Percentiles rank a stretch among this genome's conserved stretches.
Evolutionary conservation across 2,888 invertebrate species (phyloP).

Genomic region (Andrena haemorrhoa): DNA sequence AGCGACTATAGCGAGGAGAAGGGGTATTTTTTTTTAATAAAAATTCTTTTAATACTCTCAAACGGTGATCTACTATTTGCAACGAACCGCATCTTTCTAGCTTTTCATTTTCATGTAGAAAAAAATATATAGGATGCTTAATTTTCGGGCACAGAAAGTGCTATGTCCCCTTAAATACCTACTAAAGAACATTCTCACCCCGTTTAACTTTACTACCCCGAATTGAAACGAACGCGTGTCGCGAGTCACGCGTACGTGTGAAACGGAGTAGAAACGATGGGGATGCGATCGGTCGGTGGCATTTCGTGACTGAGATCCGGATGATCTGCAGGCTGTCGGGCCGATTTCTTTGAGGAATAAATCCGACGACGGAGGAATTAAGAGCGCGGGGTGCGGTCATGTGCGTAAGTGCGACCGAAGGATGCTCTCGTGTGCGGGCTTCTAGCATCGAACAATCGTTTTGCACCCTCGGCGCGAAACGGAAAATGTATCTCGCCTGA

Average conservation of each 20-base stretch:
- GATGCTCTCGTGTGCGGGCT: slow-evolving; percentile 64
- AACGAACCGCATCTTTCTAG: no score
- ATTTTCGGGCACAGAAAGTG: not conserved
- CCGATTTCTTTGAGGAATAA: slow-evolving; percentile 57
- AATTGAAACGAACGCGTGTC: not conserved
- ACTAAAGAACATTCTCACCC: not conserved
- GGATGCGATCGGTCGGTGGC: slow-evolving; percentile 45
- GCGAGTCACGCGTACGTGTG: slow-evolving; percentile 28
- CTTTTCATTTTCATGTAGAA: no score
- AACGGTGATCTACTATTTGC: no score
- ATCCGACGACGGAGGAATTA: slow-evolving; percentile 53
- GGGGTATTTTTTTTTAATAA: no score
- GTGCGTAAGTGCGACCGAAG: slow-evolving; percentile 66
- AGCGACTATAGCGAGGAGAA: no score
- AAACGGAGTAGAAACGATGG: slow-evolving; percentile 46
- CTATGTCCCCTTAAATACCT: not conserved
- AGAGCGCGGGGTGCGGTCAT: slow-evolving; percentile 51
- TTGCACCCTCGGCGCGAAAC: slow-evolving; percentile 79
- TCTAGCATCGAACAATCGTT: slow-evolving; percentile 77
- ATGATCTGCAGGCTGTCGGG: slow-evolving; percentile 46
- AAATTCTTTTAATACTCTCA: no score
- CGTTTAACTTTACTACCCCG: not conserved
- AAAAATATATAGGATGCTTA: no score
- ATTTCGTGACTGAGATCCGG: slow-evolving; percentile 51
- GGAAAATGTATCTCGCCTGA: slow-evolving; percentile 81